A percentile compares a stretch with the other conserved stretches of the same genome.
Evolutionary conservation across 1,140 invertebrate genomes (phyloP).

Genomic region (Drosophila setifemur): DNA sequence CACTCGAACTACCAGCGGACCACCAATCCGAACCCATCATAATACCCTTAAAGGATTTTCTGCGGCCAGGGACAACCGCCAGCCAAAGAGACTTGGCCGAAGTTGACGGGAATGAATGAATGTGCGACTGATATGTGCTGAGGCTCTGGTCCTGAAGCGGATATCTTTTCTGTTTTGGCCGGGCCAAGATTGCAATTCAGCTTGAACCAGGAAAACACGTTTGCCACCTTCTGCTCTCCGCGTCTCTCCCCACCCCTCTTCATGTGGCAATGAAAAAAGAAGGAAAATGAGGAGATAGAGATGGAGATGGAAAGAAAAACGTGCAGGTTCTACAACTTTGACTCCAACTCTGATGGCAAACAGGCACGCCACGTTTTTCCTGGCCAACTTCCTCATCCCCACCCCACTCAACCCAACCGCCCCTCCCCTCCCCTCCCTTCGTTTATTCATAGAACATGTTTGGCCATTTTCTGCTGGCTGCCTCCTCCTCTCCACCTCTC

Average conservation of each 20-base stretch:
- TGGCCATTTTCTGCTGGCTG: slow-evolving; percentile 71
- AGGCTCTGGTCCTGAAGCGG: slow-evolving; percentile 21
- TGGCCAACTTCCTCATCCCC: slow-evolving; percentile 16
- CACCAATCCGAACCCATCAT: slow-evolving; percentile 45
- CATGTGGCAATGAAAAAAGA: slow-evolving; percentile 61
- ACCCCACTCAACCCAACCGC: not conserved
- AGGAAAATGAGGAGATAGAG: slow-evolving; percentile 4
- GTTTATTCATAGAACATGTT: slow-evolving; percentile 75
- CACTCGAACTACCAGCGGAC: slow-evolving; percentile 22
- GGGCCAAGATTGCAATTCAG: slow-evolving; percentile 52
- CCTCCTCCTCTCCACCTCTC: slow-evolving; percentile 8
- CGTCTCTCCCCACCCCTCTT: not conserved
- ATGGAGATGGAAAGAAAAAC: slow-evolving; percentile 18
- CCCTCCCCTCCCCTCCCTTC: not conserved
- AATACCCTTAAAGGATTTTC: slow-evolving; percentile 59
- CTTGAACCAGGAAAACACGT: slow-evolving; percentile 69
- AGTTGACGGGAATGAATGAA: slow-evolving; percentile 43
- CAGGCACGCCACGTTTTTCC: slow-evolving; percentile 71
- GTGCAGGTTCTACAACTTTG: slow-evolving; percentile 48
- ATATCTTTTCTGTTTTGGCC: slow-evolving; percentile 54
- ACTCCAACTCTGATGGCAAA: slow-evolving; percentile 45
- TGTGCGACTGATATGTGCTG: slow-evolving; percentile 41
- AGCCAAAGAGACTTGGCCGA: slow-evolving; percentile 13
- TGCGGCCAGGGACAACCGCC: slow-evolving; percentile 13
- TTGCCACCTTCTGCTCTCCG: slow-evolving; percentile 32